Percentiles rank a stretch among this genome's conserved stretches.
phyloP scores from a whole-genome alignment of 2,113 vertebrate species.

The Anguilla japonica region DNA sequence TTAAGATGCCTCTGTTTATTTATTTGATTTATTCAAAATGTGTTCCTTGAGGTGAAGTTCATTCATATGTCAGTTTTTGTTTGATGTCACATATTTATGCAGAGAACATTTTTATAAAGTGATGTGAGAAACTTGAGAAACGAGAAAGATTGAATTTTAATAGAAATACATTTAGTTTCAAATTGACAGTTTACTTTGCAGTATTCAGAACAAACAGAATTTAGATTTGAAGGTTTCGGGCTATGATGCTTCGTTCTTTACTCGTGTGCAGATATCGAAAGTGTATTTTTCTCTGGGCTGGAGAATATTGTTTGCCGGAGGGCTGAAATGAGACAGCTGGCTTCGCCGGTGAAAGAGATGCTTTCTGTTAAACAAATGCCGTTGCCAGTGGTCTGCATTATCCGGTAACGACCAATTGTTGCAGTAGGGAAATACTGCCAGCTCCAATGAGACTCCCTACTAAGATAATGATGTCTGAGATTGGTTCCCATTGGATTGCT shows the following conservation, averaged over 20 bases:
- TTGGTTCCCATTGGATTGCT: constrained; percentile 13
- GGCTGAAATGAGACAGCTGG: constrained; percentile 19
- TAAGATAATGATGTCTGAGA: constrained; percentile 24
- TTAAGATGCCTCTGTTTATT: constrained; percentile 67
- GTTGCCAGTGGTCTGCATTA: constrained; percentile 17
- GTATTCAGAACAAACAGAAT: constrained; percentile 35
- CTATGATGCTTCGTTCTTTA: constrained; percentile 5
- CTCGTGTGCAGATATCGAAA: constrained; percentile 15
- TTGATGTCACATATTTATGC: constrained; percentile 67
- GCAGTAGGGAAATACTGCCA: neutral
- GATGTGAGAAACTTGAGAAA: constrained; percentile 53
- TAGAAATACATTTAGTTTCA: constrained; percentile 55
- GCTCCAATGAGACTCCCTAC: neutral
- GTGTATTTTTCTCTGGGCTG: constrained; percentile 17
- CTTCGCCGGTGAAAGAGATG: neutral
- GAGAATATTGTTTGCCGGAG: neutral
- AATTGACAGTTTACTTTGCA: constrained; percentile 52
- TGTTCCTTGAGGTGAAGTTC: constrained; percentile 65
- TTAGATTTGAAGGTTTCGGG: constrained; percentile 34
- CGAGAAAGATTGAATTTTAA: constrained; percentile 54
- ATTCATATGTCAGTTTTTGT: constrained; percentile 70
- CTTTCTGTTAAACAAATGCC: constrained; percentile 15
- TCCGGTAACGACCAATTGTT: constrained; percentile 19
- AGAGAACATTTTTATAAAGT: constrained; percentile 61
- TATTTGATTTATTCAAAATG: constrained; percentile 71